Conservation (phyloP, 2,113 vertebrate species). For the cattle (Bos taurus) region ARS-UCD2.0 NC_037348.1:25220501-25221000, state of each 20-base stretch:
- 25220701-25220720: not conserved
- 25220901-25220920: not conserved
- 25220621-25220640: not conserved
- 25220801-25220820: not conserved
- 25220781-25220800: not conserved
- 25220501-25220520: not conserved
- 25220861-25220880: not conserved
- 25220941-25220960: not conserved
- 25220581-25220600: not conserved
- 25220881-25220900: not conserved
- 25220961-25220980: not conserved
- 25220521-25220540: not conserved
- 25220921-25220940: not conserved
- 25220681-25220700: not conserved
- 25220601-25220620: not conserved
- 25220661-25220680: not conserved
- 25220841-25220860: accelerated
- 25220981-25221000: not conserved
- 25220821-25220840: accelerated
- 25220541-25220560: not conserved
- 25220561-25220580: not conserved
- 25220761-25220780: not conserved
- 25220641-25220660: not conserved
- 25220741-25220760: not conserved
- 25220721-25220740: not conserved